phyloP scores from a whole-genome alignment of 2,888 invertebrate genomes.

The Junonia oenone region DNA sequence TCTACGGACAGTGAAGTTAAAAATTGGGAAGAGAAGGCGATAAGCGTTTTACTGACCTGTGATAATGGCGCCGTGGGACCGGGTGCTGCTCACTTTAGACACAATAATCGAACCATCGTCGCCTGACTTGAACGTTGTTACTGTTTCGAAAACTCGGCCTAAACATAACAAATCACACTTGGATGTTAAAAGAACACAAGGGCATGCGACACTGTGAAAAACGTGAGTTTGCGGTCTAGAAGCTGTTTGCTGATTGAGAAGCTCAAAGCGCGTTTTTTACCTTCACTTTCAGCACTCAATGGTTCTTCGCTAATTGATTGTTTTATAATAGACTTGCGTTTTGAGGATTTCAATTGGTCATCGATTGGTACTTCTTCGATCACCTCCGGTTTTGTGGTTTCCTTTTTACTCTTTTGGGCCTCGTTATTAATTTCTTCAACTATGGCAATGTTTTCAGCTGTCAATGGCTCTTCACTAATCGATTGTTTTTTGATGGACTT shows the following conservation, averaged over 20 bases:
- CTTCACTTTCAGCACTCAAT: slow-evolving; percentile 73
- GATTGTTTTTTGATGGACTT: slow-evolving; percentile 67
- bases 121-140: slow-evolving; percentile 75
- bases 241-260: slow-evolving; percentile 65
- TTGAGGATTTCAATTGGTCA: slow-evolving; percentile 55
- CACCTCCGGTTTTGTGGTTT: slow-evolving; percentile 53
- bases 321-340: slow-evolving; percentile 69
- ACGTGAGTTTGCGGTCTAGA: slow-evolving; percentile 50
- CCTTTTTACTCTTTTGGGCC: slow-evolving; percentile 50
- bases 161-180: slow-evolving; percentile 76
- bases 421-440: slow-evolving; percentile 50
- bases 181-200: slow-evolving; percentile 63
- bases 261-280: slow-evolving; percentile 66
- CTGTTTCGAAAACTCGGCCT: slow-evolving; percentile 78
- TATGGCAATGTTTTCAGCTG: slow-evolving; percentile 54
- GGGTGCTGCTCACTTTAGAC: slow-evolving; percentile 81
- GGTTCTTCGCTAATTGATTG: slow-evolving; percentile 61
- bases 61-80: slow-evolving; percentile 81
- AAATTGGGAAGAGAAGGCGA: slow-evolving; percentile 51
- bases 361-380: slow-evolving; percentile 57
- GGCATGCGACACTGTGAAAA: slow-evolving; percentile 65
- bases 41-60: slow-evolving; percentile 80
- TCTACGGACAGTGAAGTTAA: slow-evolving; percentile 30
- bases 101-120: slow-evolving; percentile 68
- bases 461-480: slow-evolving; percentile 62